phyloP scores from a whole-genome alignment of 2,113 vertebrate species.

The Pseudonaja textilis region DNA sequence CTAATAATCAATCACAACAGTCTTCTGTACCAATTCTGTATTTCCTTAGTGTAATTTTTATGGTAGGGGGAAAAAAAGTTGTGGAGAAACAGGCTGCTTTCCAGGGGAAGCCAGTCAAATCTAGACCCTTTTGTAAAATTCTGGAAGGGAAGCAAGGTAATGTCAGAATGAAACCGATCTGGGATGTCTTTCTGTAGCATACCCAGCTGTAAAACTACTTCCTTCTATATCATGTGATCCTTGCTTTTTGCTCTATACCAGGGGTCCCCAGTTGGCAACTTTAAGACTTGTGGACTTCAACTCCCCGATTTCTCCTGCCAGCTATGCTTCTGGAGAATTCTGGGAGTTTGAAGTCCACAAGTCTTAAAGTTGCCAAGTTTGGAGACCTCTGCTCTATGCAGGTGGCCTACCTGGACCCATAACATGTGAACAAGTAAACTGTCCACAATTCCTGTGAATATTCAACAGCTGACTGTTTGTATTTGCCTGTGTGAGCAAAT shows the following conservation, averaged over 20 bases:
- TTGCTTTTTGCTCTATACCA: neutral
- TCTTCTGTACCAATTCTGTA: too few relatives aligned
- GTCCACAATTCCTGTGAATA: neutral
- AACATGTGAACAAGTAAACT: neutral
- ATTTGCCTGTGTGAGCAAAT: too few relatives aligned
- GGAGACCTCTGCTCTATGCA: neutral
- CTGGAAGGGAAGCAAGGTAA: neutral
- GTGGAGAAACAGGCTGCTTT: neutral
- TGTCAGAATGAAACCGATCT: neutral
- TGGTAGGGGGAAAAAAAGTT: neutral
- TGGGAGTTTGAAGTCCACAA: too few relatives aligned
- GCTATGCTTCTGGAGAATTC: too few relatives aligned
- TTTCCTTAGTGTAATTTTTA: too few relatives aligned
- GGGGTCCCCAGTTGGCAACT: too few relatives aligned
- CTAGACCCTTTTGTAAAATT: neutral
- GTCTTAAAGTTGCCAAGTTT: too few relatives aligned
- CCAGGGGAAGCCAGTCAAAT: neutral
- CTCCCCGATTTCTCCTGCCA: too few relatives aligned
- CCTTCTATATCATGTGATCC: neutral
- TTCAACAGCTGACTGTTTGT: neutral
- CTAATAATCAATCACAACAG: too few relatives aligned
- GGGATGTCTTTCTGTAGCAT: neutral
- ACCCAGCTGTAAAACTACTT: neutral
- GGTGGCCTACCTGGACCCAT: neutral
- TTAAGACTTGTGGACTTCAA: too few relatives aligned